Percentiles rank a stretch among this genome's conserved stretches.
Conservation (phyloP, 2,888 invertebrate species). For the Ectropis crepuscularia region DNA sequence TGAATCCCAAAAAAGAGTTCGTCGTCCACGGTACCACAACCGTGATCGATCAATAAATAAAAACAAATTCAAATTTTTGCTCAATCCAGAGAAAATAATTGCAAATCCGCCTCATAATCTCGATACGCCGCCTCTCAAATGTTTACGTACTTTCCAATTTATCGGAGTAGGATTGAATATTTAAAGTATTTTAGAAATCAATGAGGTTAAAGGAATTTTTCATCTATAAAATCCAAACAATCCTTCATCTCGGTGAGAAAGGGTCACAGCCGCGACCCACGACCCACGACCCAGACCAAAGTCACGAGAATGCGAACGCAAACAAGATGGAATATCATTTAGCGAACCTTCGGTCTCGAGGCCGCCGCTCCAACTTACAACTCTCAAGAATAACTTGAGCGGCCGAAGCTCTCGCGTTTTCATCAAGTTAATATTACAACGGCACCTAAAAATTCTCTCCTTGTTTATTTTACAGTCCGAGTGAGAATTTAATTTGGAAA, state of each 20-base stretch:
- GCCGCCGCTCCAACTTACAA: neutral
- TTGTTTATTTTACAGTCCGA: constrained; percentile 37
- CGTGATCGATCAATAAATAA: constrained; percentile 8
- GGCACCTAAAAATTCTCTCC: constrained; percentile 31
- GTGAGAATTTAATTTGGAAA: constrained; percentile 43
- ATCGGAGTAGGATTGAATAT: constrained; percentile 11
- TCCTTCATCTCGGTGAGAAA: constrained; percentile 12
- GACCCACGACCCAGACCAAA: constrained; percentile 19
- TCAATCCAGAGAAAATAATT: neutral
- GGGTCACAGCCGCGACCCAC: constrained; percentile 3
- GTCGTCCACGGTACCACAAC: too few species aligned
- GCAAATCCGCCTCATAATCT: too few species aligned
- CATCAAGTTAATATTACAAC: constrained; percentile 18
- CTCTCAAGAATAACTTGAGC: constrained; percentile 12
- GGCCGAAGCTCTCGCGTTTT: constrained; percentile 7
- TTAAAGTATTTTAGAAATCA: constrained; percentile 15
- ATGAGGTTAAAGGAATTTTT: constrained; percentile 6
- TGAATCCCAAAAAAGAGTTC: too few species aligned
- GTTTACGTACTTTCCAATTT: constrained; percentile 11
- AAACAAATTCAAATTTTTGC: constrained; percentile 5
- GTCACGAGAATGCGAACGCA: constrained; percentile 14
- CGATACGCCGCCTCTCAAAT: constrained; percentile 5
- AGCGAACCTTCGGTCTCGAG: neutral
- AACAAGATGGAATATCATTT: constrained; percentile 12
- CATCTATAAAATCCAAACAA: constrained; percentile 16